These are phyloP conservation scores for Gymnoscelis rufifasciata DNA, from an alignment of 2,888 invertebrate species.

Conservation along the genomic window DNA sequence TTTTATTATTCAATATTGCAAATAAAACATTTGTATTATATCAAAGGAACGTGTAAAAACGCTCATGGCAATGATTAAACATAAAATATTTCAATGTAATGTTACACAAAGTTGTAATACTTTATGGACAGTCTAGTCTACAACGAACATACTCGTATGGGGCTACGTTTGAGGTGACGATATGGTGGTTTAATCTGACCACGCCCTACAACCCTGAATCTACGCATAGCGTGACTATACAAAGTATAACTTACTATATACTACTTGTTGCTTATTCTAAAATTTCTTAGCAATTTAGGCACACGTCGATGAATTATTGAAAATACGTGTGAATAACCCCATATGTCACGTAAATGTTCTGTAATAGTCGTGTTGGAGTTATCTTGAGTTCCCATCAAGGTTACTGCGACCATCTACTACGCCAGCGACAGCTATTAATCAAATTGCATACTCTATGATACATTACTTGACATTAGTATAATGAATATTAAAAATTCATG, in stretches of 20 bases:
- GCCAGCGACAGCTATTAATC: constrained; percentile 5
- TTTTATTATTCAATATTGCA: no score
- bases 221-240: constrained; percentile 42
- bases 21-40: no score
- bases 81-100: no score
- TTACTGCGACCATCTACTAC: constrained; percentile 5
- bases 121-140: background rate
- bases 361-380: constrained; percentile 10
- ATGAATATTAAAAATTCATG: constrained; percentile 9
- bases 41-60: no score
- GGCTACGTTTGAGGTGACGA: background rate
- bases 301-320: constrained; percentile 20
- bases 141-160: background rate
- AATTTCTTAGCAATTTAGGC: constrained; percentile 26
- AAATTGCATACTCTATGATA: constrained; percentile 5
- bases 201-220: constrained; percentile 24
- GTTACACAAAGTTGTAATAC: background rate
- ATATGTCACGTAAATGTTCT: constrained; percentile 11
- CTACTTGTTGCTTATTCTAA: constrained; percentile 47
- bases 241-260: constrained; percentile 33
- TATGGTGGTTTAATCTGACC: constrained; percentile 9
- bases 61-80: background rate
- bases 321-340: constrained; percentile 18
- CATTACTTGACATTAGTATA: constrained; percentile 5
- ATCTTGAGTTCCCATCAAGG: constrained; percentile 18